Conservation (phyloP, 2,113 vertebrate species). For the Oncorhynchus kisutch region DNA sequence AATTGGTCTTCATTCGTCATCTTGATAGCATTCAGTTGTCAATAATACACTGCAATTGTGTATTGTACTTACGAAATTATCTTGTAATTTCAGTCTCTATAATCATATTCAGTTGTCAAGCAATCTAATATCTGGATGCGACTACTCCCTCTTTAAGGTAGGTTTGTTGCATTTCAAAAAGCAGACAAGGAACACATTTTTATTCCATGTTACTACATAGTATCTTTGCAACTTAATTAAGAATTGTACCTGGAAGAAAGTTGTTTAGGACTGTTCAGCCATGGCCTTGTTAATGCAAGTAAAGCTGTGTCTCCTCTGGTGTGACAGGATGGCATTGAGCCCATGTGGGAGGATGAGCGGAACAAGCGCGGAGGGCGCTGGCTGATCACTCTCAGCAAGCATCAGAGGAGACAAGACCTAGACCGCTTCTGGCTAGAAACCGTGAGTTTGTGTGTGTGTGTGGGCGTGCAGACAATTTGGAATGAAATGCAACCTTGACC, state of each 20-base stretch:
- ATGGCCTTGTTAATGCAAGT: too few relatives aligned
- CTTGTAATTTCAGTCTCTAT: conserved; percentile 82
- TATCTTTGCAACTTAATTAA: too few relatives aligned
- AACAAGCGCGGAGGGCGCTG: conserved; percentile 96
- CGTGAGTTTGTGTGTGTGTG: conserved; percentile 69
- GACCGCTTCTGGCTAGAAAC: conserved; percentile 99
- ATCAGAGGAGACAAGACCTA: conserved; percentile 92
- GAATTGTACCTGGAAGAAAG: too few relatives aligned
- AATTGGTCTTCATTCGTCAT: too few relatives aligned
- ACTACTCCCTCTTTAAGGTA: conserved; percentile 99
- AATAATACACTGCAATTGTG: conserved; percentile 64
- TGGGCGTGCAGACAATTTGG: too few relatives aligned
- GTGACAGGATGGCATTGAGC: conserved; percentile 91
- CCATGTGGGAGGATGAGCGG: conserved; percentile 99
- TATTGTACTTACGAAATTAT: conserved; percentile 32
- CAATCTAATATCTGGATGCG: conserved; percentile 97
- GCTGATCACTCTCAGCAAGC: conserved; percentile 95
- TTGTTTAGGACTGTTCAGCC: too few relatives aligned
- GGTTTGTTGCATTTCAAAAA: neutral
- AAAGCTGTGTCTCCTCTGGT: conserved; percentile 10
- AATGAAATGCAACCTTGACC: too few relatives aligned
- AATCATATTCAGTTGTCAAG: conserved; percentile 99
- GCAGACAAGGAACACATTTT: neutral
- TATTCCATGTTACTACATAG: too few relatives aligned
- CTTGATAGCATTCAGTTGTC: too few relatives aligned